Conservation (phyloP, 2,797 vertebrate genomes). For the Alcedo atthis region DNA sequence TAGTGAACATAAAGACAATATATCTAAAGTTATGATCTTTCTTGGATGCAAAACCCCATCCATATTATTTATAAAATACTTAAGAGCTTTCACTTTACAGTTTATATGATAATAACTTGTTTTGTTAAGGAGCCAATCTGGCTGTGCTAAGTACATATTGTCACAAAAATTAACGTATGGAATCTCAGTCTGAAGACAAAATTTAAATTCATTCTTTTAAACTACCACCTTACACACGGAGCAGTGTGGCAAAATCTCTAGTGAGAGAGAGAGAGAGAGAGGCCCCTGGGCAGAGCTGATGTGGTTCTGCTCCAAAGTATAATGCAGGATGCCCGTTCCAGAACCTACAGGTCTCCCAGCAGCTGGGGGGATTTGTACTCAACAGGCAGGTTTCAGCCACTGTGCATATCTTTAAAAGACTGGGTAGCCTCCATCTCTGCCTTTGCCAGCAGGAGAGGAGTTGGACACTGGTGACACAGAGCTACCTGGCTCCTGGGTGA, state of each 20-base stretch:
- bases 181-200: neutral
- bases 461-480: accelerated
- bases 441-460: neutral
- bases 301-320: neutral
- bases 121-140: neutral
- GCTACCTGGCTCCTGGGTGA: neutral
- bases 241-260: neutral
- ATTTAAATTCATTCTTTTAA: neutral
- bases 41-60: neutral
- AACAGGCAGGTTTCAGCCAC: neutral
- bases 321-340: neutral
- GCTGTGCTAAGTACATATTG: neutral
- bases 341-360: neutral
- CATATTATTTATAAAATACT: neutral
- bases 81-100: neutral
- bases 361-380: accelerated
- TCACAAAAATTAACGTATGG: neutral
- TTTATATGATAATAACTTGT: neutral
- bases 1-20: neutral
- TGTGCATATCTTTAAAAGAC: neutral
- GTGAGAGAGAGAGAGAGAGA: neutral
- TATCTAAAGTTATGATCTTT: neutral
- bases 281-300: neutral
- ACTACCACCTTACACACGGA: neutral
- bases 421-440: neutral